Evolutionary conservation across 2,888 invertebrate genomes (phyloP).

Genomic region (Carpatolechia fugitivella): DNA sequence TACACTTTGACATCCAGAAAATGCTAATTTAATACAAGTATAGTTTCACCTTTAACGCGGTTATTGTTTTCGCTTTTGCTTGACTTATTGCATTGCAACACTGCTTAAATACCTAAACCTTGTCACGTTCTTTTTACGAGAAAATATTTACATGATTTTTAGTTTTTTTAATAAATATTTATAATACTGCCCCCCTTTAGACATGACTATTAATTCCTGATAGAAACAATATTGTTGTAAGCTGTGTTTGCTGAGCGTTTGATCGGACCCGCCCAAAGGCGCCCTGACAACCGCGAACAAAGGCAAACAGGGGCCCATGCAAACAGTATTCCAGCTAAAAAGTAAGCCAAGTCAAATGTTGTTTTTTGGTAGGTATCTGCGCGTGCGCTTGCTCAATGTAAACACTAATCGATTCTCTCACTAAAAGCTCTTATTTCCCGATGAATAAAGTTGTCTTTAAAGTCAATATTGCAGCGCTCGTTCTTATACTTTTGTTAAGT

Average conservation of each 20-base stretch:
- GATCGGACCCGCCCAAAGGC: slow-evolving; percentile 15
- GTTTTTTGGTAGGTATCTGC: neutral
- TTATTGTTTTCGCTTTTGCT: too few species aligned
- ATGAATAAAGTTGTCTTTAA: neutral
- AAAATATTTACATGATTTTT: too few species aligned
- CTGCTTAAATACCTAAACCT: too few species aligned
- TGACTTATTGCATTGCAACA: neutral
- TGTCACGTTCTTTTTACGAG: too few species aligned
- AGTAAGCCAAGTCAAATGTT: slow-evolving; percentile 5
- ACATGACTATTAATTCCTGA: slow-evolving; percentile 13
- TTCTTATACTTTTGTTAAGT: too few species aligned
- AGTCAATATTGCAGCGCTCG: neutral
- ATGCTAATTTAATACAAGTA: neutral
- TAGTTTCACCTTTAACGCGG: too few species aligned
- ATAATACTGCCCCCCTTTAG: too few species aligned
- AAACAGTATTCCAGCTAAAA: slow-evolving; percentile 7
- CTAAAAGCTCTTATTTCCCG: too few species aligned
- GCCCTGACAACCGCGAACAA: slow-evolving; percentile 7
- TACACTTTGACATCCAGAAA: neutral
- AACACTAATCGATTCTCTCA: neutral
- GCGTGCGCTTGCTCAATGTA: neutral
- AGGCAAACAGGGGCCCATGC: slow-evolving; percentile 10
- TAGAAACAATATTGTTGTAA: slow-evolving; percentile 16
- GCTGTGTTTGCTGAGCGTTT: slow-evolving; percentile 15
- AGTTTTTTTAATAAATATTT: too few species aligned